phyloP scores from a whole-genome alignment of 1,140 invertebrate genomes.

The Sarcophaga peregrina region DNA sequence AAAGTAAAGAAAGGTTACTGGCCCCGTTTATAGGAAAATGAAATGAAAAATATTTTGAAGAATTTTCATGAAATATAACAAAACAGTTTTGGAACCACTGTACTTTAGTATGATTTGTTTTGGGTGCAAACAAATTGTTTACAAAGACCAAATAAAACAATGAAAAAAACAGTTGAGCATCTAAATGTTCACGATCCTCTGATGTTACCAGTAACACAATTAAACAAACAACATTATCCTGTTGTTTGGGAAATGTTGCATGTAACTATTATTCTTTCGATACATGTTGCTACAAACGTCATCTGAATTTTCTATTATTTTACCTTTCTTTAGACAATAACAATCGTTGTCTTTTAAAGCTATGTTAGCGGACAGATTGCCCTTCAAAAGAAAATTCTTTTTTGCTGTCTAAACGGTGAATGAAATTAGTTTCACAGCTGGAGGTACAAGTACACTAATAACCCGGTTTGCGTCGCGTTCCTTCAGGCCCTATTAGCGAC shows the following conservation, averaged over 20 bases:
- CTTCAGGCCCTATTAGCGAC: too few relatives aligned
- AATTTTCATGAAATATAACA: too few relatives aligned
- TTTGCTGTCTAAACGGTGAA: not conserved
- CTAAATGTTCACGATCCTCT: not conserved
- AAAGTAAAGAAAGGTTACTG: too few relatives aligned
- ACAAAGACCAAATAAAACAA: not conserved
- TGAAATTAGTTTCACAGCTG: constrained; percentile 12
- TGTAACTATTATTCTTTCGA: not conserved
- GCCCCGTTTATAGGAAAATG: too few relatives aligned
- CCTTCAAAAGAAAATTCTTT: not conserved
- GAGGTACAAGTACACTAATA: too few relatives aligned
- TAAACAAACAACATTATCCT: not conserved
- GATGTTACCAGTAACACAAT: not conserved
- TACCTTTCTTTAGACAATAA: too few relatives aligned
- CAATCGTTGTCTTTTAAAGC: not conserved
- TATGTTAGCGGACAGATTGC: not conserved
- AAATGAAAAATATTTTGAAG: too few relatives aligned
- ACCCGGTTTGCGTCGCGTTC: too few relatives aligned
- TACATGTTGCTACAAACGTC: not conserved
- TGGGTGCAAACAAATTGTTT: not conserved
- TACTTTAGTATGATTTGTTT: not conserved
- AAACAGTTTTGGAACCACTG: not conserved
- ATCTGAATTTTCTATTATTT: too few relatives aligned
- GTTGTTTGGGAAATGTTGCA: not conserved
- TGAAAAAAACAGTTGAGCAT: not conserved